Conservation (phyloP, 2,797 vertebrate species). For the Enteromius paludinosus region DNA sequence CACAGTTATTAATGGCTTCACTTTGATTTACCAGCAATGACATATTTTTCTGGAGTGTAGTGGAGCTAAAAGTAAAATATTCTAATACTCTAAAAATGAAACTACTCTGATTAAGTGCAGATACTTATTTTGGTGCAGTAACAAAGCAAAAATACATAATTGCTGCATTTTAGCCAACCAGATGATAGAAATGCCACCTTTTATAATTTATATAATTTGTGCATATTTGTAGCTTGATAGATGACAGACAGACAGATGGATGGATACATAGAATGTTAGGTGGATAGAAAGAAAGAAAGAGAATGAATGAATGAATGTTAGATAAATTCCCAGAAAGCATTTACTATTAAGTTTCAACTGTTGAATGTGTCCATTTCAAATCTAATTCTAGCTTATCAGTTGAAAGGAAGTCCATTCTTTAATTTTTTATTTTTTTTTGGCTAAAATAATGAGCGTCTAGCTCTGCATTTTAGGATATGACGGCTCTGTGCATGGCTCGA, state of each 20-base stretch:
- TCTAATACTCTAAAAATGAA: neutral
- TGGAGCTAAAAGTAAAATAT: neutral
- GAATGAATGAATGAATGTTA: neutral
- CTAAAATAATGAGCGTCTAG: neutral
- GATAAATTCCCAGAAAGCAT: no score
- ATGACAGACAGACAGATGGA: no score
- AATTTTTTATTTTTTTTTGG: neutral
- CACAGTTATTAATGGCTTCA: neutral
- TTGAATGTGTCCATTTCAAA: no score
- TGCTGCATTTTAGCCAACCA: neutral
- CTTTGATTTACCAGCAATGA: neutral
- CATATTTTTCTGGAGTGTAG: neutral
- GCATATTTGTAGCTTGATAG: neutral
- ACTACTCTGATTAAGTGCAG: neutral
- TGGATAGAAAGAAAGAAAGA: neutral
- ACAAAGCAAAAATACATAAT: neutral
- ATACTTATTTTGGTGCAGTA: neutral
- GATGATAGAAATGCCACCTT: neutral
- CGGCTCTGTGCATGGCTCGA: neutral
- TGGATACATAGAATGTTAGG: neutral
- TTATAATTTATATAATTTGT: neutral
- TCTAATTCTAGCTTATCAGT: neutral
- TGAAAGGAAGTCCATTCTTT: neutral
- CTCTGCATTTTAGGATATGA: constrained; percentile 14
- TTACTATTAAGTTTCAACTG: no score